Conservation (phyloP, 1,140 invertebrate genomes). For the Drosophila dunni region DNA sequence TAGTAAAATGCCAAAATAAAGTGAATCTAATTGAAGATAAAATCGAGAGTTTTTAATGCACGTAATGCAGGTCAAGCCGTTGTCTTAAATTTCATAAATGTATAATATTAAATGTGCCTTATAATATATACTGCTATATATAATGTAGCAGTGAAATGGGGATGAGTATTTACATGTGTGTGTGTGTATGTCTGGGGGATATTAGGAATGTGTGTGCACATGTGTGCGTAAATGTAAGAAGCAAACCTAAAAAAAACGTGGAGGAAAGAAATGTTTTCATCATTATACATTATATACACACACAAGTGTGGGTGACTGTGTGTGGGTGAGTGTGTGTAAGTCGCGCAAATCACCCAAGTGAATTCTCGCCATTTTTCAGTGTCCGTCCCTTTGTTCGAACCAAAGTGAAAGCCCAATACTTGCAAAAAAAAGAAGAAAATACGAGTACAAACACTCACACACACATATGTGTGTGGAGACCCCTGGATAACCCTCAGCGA, state of each 20-base stretch:
- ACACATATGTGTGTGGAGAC: conserved; percentile 19
- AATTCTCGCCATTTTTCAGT: conserved; percentile 83
- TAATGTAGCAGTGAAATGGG: background rate
- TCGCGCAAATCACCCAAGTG: conserved; percentile 78
- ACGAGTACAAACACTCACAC: conserved; percentile 26
- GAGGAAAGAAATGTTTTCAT: conserved; percentile 32
- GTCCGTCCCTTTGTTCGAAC: conserved; percentile 70
- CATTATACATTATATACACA: conserved; percentile 12
- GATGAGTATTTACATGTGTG: background rate
- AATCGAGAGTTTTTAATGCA: background rate
- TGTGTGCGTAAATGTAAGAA: conserved; percentile 9
- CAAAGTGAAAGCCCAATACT: conserved; percentile 59
- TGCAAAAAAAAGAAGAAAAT: conserved; percentile 31
- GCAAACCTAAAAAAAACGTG: conserved; percentile 13
- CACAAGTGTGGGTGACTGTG: conserved; percentile 18
- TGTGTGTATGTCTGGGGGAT: background rate
- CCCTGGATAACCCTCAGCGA: conserved; percentile 58
- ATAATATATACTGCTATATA: background rate
- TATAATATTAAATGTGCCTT: background rate
- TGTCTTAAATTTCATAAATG: conserved; percentile 6
- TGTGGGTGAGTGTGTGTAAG: conserved; percentile 29
- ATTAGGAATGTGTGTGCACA: conserved; percentile 4
- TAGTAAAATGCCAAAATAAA: background rate
- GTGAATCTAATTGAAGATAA: background rate
- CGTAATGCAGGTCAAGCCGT: conserved; percentile 8